These are phyloP conservation scores for Cyprinodon variegatus DNA, from an alignment of 2,113 vertebrate species.

Conservation along the genomic window DNA sequence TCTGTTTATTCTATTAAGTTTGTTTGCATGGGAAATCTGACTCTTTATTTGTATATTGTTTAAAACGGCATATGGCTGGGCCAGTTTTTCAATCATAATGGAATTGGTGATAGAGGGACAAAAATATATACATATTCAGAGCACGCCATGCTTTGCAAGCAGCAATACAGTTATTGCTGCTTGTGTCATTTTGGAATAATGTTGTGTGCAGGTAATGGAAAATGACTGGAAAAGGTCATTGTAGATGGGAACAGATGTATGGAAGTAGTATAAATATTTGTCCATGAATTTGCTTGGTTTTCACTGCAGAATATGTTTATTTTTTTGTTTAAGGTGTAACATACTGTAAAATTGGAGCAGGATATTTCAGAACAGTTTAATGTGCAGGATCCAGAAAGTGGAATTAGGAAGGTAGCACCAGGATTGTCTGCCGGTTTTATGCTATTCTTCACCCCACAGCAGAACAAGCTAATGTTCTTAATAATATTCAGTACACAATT, in stretches of 20 bases:
- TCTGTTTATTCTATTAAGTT: no score
- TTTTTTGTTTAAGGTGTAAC: constrained; percentile 74
- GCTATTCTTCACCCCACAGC: constrained; percentile 83
- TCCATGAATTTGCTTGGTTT: background rate
- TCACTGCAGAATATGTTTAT: constrained; percentile 12
- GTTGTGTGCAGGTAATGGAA: constrained; percentile 6
- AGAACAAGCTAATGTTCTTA: constrained; percentile 83
- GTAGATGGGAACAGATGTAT: constrained; percentile 18
- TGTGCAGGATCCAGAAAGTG: constrained; percentile 70
- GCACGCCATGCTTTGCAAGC: background rate
- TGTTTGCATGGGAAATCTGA: background rate
- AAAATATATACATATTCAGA: background rate
- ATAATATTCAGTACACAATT: background rate
- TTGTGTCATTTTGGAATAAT: background rate
- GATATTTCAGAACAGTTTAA: constrained; percentile 84
- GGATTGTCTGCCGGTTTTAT: constrained; percentile 76
- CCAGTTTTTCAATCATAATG: background rate
- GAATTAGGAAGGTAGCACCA: constrained; percentile 78
- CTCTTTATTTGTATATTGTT: background rate
- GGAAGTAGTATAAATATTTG: constrained; percentile 29
- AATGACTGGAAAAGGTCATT: constrained; percentile 25
- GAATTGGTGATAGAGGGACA: background rate
- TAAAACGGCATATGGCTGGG: background rate
- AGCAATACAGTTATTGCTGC: background rate
- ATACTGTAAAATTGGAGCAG: constrained; percentile 79